phyloP scores from a whole-genome alignment of 2,888 invertebrate species.

The Zygaena filipendulae region DNA sequence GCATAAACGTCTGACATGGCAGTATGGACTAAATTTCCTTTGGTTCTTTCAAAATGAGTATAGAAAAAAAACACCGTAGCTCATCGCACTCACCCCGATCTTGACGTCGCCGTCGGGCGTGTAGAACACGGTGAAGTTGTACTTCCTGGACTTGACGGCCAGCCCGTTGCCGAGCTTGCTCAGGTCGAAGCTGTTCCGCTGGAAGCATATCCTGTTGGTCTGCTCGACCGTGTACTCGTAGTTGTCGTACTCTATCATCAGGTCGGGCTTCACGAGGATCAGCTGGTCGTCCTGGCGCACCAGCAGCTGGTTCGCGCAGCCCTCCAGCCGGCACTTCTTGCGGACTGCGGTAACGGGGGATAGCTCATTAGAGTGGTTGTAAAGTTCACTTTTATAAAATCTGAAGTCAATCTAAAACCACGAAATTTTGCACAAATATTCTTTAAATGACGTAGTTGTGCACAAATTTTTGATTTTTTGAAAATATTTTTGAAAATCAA shows the following conservation, averaged over 20 bases:
- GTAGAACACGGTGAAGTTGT: slow-evolving; percentile 80
- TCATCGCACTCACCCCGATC: slow-evolving; percentile 69
- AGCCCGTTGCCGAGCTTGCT: slow-evolving; percentile 76
- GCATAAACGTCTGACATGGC: too few relatives aligned
- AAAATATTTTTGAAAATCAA: too few relatives aligned
- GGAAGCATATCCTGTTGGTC: slow-evolving; percentile 70
- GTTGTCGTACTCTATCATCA: slow-evolving; percentile 75
- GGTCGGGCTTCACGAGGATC: slow-evolving; percentile 70
- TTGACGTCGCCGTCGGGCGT: slow-evolving; percentile 75
- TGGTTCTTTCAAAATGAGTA: too few relatives aligned
- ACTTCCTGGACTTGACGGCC: slow-evolving; percentile 74
- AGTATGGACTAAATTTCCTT: too few relatives aligned
- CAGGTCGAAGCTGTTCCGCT: slow-evolving; percentile 73
- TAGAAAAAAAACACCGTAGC: not conserved
- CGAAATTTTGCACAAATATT: too few relatives aligned
- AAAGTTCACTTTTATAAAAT: not conserved
- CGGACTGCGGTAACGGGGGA: too few relatives aligned
- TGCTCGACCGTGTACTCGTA: slow-evolving; percentile 71
- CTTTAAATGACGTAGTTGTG: too few relatives aligned
- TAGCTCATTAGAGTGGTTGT: too few relatives aligned
- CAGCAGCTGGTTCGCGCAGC: slow-evolving; percentile 73
- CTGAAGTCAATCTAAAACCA: too few relatives aligned
- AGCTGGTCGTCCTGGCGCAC: slow-evolving; percentile 71
- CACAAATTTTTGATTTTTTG: too few relatives aligned
- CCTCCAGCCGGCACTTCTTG: slow-evolving; percentile 70